A percentile compares a stretch with the other conserved stretches of the same genome.
Evolutionary conservation across 2,113 vertebrate genomes (phyloP).

Genomic region (Dasyurus viverrinus): DNA sequence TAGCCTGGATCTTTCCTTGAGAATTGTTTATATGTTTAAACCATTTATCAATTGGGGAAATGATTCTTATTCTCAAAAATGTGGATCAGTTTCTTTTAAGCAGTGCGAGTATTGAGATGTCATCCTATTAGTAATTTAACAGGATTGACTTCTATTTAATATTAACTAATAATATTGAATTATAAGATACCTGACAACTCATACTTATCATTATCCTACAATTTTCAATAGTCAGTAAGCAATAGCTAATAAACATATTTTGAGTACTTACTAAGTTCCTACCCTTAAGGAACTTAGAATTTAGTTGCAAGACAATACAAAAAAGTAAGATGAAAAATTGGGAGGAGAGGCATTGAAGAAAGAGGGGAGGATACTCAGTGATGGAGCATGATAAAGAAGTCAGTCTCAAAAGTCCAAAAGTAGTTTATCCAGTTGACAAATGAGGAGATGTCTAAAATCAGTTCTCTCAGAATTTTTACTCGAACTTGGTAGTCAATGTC

Average conservation of each 20-base stretch:
- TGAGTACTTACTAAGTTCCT: neutral
- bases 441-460: too few species aligned
- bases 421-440: neutral
- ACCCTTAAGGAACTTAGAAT: neutral
- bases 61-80: neutral
- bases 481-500: neutral
- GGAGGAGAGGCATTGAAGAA: neutral
- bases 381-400: neutral
- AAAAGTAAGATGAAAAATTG: neutral
- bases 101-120: neutral
- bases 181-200: neutral
- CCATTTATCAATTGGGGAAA: neutral
- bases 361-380: neutral
- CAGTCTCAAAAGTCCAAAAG: neutral
- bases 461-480: too few species aligned
- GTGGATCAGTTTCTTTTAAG: neutral
- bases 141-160: neutral
- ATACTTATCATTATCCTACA: neutral
- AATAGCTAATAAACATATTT: neutral
- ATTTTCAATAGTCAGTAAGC: neutral
- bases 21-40: neutral
- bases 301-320: neutral
- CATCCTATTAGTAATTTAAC: neutral
- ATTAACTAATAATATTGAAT: neutral
- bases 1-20: neutral